A percentile compares a stretch with the other conserved stretches of the same genome.
Conservation (phyloP, 2,113 vertebrate genomes). For the Sitta europaea region DNA sequence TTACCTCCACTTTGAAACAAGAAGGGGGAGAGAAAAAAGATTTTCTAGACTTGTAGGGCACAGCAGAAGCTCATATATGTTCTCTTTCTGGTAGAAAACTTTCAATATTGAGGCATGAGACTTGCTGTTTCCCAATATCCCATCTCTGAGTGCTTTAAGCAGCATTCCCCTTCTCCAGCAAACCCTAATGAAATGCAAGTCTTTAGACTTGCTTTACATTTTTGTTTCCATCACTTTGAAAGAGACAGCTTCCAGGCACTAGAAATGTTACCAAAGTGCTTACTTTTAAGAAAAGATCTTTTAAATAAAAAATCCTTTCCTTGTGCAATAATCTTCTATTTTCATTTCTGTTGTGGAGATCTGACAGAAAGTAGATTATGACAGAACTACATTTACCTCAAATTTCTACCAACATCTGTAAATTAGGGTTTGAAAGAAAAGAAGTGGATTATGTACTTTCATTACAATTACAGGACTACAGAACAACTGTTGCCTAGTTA, state of each 20-base stretch:
- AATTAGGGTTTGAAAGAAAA: conserved; percentile 62
- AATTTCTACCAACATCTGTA: conserved; percentile 51
- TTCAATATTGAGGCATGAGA: not conserved
- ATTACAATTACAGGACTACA: conserved; percentile 47
- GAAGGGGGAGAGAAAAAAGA: not conserved
- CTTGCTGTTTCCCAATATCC: not conserved
- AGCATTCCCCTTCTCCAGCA: not conserved
- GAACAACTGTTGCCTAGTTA: conserved; percentile 35
- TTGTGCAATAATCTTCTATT: conserved; percentile 47
- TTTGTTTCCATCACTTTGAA: not conserved
- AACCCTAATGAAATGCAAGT: not conserved
- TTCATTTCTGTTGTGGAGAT: conserved; percentile 44
- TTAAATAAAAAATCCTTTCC: not conserved
- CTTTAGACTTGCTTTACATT: not conserved
- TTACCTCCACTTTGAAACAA: not conserved
- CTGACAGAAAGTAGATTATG: conserved; percentile 46
- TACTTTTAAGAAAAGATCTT: not conserved
- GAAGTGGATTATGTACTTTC: conserved; percentile 47
- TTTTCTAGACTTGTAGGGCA: not conserved
- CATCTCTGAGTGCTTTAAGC: not conserved
- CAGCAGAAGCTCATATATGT: not conserved
- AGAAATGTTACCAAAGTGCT: conserved; percentile 17
- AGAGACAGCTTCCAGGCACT: not conserved
- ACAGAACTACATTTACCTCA: not conserved
- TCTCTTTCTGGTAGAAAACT: not conserved